phyloP scores from a whole-genome alignment of 2,113 vertebrate species.

The Bubo bubo region DNA sequence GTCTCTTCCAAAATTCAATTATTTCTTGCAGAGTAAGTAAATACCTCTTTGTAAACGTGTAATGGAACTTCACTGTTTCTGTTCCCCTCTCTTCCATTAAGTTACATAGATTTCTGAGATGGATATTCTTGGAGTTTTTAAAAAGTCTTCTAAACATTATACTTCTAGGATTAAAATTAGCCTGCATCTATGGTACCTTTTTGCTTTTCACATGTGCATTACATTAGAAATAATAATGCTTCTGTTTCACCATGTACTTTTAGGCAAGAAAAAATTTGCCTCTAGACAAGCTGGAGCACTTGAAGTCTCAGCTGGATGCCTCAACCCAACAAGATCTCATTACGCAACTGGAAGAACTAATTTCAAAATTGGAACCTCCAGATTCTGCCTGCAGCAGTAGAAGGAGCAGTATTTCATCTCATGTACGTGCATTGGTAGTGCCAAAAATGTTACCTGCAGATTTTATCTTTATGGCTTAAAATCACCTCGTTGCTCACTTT shows the following conservation, averaged over 20 bases:
- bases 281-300: conserved; percentile 89
- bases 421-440: conserved; percentile 76
- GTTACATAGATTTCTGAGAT: background rate
- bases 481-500: fast-evolving
- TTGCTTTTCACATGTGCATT: background rate
- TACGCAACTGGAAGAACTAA: conserved; percentile 87
- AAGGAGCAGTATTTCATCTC: conserved; percentile 96
- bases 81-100: background rate
- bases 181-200: background rate
- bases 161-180: background rate
- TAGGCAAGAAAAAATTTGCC: conserved; percentile 91
- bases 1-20: conserved; percentile 88
- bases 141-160: background rate
- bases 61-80: background rate
- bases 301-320: conserved; percentile 86
- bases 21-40: conserved; percentile 83
- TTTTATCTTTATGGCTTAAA: background rate
- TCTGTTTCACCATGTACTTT: background rate
- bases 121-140: background rate
- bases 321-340: conserved; percentile 78
- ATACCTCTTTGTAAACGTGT: background rate
- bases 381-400: conserved; percentile 96
- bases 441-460: background rate
- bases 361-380: conserved; percentile 86
- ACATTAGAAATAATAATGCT: background rate